phyloP scores from a whole-genome alignment of 2,797 vertebrate species.

The Ctenopoma kingsleyae region DNA sequence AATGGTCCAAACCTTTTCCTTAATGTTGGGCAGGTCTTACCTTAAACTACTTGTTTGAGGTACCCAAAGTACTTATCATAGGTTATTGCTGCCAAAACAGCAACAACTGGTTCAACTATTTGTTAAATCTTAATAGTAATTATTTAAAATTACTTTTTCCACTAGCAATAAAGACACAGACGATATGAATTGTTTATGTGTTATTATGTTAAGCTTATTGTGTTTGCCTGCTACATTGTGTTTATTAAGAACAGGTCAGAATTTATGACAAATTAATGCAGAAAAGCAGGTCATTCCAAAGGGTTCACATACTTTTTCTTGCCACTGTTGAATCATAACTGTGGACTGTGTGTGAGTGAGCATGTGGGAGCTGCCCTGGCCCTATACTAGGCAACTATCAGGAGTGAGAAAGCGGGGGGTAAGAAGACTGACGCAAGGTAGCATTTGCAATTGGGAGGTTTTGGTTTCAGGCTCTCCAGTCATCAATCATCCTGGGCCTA shows the following conservation, averaged over 20 bases:
- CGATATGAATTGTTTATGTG: background rate
- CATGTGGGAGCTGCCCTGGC: slow-evolving; percentile 88
- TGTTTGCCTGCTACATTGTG: background rate
- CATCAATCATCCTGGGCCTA: slow-evolving; percentile 99
- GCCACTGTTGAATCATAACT: slow-evolving; percentile 63
- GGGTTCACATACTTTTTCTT: background rate
- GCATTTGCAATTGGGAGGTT: slow-evolving; percentile 97
- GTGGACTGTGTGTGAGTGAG: slow-evolving; percentile 56
- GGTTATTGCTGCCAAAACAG: no score
- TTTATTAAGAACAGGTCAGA: background rate
- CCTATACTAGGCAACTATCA: slow-evolving; percentile 87
- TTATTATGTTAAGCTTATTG: background rate
- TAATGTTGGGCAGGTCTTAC: background rate
- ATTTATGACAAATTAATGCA: background rate
- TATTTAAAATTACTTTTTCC: background rate
- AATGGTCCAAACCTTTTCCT: background rate
- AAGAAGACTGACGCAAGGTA: slow-evolving; percentile 95
- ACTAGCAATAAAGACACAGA: no score
- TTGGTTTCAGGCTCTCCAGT: slow-evolving; percentile 98
- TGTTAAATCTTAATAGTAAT: background rate
- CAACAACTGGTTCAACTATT: no score
- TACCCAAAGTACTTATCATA: background rate
- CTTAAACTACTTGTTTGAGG: no score
- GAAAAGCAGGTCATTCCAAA: background rate
- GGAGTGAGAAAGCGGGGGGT: slow-evolving; percentile 78